Evolutionary conservation across 2,113 vertebrate genomes (phyloP), one percentile per base, ranked within the genome.

Genomic region (Centropristis striata): DNA sequence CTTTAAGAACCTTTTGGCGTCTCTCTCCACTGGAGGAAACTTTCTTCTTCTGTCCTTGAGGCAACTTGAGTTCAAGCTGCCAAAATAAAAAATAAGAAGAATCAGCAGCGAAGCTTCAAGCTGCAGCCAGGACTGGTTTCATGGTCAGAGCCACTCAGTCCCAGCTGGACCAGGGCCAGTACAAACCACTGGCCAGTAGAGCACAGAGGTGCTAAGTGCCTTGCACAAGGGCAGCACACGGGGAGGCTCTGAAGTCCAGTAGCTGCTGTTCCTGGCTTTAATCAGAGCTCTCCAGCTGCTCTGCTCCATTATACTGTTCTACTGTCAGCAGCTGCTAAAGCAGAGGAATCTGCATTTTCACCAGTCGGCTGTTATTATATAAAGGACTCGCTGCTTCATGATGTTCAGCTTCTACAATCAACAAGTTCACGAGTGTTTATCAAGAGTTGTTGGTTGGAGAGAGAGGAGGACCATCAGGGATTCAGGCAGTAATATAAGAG

Each of bases 131-230:
- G 66, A 67, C 47, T 71, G 0, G 27, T 20, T 78, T 71, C 51
- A 60, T 27, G 69, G 41, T 69, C 49, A 67, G 23, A 59, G 12
- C 46, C 53, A 64, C 51, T 55, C 21, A 36, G 53, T 68, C 59
- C 25, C 18, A 65, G 42, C 78, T 82, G 86, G 86, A 78, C n/a
- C 27, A 36, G 4, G 15, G 71, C 86, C 86, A 86, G 78, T 13
- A 12, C 16, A 54, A 68, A 65, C 47, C 11, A 0, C 55, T 84
- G 39, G 74, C 80, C 67, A 77, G 44, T 21, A 10, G 72, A 79
- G 81, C 64, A 39, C 27, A 73, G 46, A 66, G 70, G 73, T 71
- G 77, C 42, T 55, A 70, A 87, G 83, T 55, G 75, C 60, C 50
- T 83, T 74, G 59, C 81, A 80, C 64, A 88, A 88, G 75, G 75